Conservation (phyloP, 2,888 invertebrate species). For the Clistopyga incitator region DNA sequence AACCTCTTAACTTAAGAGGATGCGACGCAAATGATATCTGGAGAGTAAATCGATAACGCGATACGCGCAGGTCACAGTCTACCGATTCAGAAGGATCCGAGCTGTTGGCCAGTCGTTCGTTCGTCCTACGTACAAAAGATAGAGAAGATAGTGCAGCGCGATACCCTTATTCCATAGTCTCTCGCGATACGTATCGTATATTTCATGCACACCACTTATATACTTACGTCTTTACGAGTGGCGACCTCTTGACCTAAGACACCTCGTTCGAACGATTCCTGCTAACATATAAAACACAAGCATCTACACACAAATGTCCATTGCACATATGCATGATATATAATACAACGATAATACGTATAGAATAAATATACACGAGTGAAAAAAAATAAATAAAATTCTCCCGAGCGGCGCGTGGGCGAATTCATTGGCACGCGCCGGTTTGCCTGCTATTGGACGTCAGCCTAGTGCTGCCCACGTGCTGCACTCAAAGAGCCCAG, state of each 20-base stretch:
- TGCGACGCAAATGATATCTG: neutral
- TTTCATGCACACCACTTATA: conserved; percentile 14
- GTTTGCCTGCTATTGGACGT: conserved; percentile 59
- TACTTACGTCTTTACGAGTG: conserved; percentile 43
- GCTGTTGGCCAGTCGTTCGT: neutral
- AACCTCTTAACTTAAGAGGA: no score
- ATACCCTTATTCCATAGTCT: neutral
- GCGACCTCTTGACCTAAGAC: conserved; percentile 43
- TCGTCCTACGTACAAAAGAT: conserved; percentile 28
- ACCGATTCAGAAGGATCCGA: conserved; percentile 2
- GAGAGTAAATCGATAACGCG: conserved; percentile 7
- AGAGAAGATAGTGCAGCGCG: neutral
- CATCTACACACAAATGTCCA: neutral
- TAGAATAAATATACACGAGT: conserved; percentile 23
- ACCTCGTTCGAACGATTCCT: conserved; percentile 27
- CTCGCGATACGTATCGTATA: conserved; percentile 1
- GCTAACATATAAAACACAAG: neutral
- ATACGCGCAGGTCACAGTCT: neutral
- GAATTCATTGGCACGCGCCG: conserved; percentile 68
- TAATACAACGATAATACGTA: neutral
- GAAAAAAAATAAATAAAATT: conserved; percentile 48
- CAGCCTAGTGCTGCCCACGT: conserved; percentile 46
- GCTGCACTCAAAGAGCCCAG: conserved; percentile 27
- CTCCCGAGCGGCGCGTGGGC: conserved; percentile 59
- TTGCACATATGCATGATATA: neutral